A percentile compares a stretch with the other conserved stretches of the same genome.
Evolutionary conservation across 2,888 invertebrate species (phyloP).

Genomic region (Zonitis immaculata): DNA sequence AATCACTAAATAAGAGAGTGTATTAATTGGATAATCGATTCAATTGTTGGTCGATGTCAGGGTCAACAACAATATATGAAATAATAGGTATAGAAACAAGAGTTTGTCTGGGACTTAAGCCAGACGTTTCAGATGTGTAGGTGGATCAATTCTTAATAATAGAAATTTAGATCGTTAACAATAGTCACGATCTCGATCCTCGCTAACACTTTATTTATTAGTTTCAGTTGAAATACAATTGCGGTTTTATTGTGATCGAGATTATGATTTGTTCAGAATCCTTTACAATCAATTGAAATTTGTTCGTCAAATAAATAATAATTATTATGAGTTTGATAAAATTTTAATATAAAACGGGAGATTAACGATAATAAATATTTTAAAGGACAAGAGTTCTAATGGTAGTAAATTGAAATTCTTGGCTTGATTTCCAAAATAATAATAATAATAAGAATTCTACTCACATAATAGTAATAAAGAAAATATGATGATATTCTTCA

Average conservation of each 20-base stretch:
- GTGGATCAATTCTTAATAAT: too few species aligned
- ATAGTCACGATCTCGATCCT: too few species aligned
- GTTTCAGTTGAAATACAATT: too few species aligned
- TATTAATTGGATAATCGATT: not conserved
- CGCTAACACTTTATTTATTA: too few species aligned
- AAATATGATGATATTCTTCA: not conserved
- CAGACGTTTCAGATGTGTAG: not conserved
- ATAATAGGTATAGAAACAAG: not conserved
- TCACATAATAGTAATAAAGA: slow-evolving; percentile 6
- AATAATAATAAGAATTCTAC: not conserved
- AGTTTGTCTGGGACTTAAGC: not conserved
- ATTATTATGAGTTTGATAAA: too few species aligned
- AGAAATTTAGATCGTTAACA: too few species aligned
- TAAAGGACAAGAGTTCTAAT: not conserved
- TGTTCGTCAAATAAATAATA: too few species aligned
- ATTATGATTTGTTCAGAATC: too few species aligned
- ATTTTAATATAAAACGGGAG: not conserved
- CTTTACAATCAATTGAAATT: too few species aligned
- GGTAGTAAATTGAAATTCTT: not conserved
- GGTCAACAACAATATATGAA: not conserved
- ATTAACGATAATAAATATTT: not conserved
- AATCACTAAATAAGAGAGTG: not conserved
- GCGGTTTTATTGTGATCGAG: too few species aligned
- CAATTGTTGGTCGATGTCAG: slow-evolving; percentile 1
- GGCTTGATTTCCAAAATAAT: not conserved